Evolutionary conservation across 2,888 invertebrate species (phyloP), one percentile per base, ranked within the genome.

Genomic region (Sericinus montela): DNA sequence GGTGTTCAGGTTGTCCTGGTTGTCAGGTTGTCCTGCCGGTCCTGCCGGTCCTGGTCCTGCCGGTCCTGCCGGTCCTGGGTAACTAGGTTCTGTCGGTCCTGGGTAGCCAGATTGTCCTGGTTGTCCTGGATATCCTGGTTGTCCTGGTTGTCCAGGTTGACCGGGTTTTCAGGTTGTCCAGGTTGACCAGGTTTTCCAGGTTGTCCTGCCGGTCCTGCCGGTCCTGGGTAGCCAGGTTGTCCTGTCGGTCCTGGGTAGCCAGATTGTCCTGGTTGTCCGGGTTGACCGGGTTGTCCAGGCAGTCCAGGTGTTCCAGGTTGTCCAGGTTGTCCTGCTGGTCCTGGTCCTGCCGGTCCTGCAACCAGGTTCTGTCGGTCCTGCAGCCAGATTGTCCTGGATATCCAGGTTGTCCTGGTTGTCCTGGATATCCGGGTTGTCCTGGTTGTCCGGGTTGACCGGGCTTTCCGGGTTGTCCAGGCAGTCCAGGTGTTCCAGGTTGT

Each of bases 191-290:
- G 70, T 0, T 58, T 50, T 64, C 52, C 71, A 63, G n/a, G 85
- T 4, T 39, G 45, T 0, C 57, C 59, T 0, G 58, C 56, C 11
- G 59, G 53, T 1, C 62, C 62, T 1, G 59, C 55, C 10, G 56
- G 87, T 1, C 58, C 1, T 61, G 90, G 59, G 1, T 59, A 6
- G 0, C 80, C 80, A 9, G 90, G 90, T 11, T 69, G n/a, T n/a
- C n/a, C n/a, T n/a, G n/a, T n/a, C n/a, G n/a, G 80, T 36, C 85
- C 89, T 0, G 92, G 92, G n/a, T 49, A 35, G 5, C 62, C 69
- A 1, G 59, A 57, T 59, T 75, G 2, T 0, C 64, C 61, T 0
- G 56, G 54, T 6, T 23, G 3, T 4, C 57, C 54, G 16, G 46
- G 52, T 23, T 54, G 25, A 3, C 56, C 56, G 1, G 58, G 57